A percentile compares a stretch with the other conserved stretches of the same genome.
These are phyloP conservation scores for Rhombomys opimus DNA, from an alignment of 2,113 vertebrate species.

Conservation along the genomic window DNA sequence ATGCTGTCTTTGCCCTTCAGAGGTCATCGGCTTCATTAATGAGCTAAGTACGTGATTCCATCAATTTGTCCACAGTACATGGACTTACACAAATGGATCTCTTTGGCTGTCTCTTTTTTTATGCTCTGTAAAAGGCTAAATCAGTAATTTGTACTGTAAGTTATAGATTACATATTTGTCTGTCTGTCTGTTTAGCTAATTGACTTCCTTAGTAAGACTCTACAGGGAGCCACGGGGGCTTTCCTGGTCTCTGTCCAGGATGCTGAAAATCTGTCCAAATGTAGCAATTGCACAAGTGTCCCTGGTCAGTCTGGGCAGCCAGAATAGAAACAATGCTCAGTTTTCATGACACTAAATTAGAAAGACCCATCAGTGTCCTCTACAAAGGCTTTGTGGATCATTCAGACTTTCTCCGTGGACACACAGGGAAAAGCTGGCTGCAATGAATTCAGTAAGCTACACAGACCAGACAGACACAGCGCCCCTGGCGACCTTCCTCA, in stretches of 20 bases:
- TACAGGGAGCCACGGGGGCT: neutral
- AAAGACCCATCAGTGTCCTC: neutral
- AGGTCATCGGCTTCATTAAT: slow-evolving; percentile 79
- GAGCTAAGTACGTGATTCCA: slow-evolving; percentile 69
- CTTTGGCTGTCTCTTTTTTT: slow-evolving; percentile 66
- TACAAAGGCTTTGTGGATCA: slow-evolving; percentile 29
- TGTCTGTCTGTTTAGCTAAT: slow-evolving; percentile 67
- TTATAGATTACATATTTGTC: slow-evolving; percentile 66
- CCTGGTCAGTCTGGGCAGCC: neutral
- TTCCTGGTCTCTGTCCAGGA: slow-evolving; percentile 3
- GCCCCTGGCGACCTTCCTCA: fast-evolving
- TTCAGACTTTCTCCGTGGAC: slow-evolving; percentile 30
- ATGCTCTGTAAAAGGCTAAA: slow-evolving; percentile 64
- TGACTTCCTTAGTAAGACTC: slow-evolving; percentile 42
- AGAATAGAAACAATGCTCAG: slow-evolving; percentile 39
- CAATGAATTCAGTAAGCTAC: neutral
- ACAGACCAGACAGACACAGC: fast-evolving
- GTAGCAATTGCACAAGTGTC: neutral
- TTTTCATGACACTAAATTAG: neutral
- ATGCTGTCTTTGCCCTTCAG: slow-evolving; percentile 75
- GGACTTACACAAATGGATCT: slow-evolving; percentile 70
- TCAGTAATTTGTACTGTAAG: slow-evolving; percentile 65
- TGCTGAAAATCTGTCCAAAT: slow-evolving; percentile 25
- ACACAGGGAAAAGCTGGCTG: neutral
- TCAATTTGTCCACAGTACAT: slow-evolving; percentile 69